Base-by-base conservation (phyloP, 2,113 vertebrate genomes). In the Carassius auratus region DNA sequence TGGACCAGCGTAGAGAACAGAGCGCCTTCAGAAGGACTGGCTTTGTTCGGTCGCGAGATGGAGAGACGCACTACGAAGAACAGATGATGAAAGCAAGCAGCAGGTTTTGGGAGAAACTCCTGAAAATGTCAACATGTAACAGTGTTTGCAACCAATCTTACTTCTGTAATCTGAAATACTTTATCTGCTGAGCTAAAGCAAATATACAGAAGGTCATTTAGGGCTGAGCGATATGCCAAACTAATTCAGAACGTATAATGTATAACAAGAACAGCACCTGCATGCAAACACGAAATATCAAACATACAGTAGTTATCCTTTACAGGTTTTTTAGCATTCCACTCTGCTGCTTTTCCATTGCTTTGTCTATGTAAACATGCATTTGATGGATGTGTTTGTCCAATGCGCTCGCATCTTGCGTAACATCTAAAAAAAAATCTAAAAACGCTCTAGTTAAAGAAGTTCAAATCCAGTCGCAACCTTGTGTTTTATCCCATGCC, bases 11-110 rank as follows among this genome's bases (percentile, higher is more conserved):
- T 15, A 23, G 10, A 74, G 66, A 61, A 17, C 12, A 52, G 21
- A 23, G 50, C 3, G 52, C 23, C 75, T 57, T 45, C 48, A 57
- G 75, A 77, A 30, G 75, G 75, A 77, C 50, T 59, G 7, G 50
- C 76, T 79, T 62, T 62, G 76, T 79, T 42, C 57, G 62, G 77
- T 14, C 36, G 15, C n/a, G 8, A 45, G 55, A 79, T 42, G 21
- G 19, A 79, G 57, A 45, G 21, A 57, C 1, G 19, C 30, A 61
- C 19, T 42, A 45, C 57, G 64, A 80, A 62, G 57, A 50, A 14
- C 52, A n/a, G 19, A 13, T 61, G 55, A 78, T 42, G 5, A 79
- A 61, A 79, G 19, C 42, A 13, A 74, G 64, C 13, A 33, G 26
- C 64, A 45, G 21, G 71, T 45, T 48, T 48, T 21, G 19, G 36